Percentiles rank a stretch among this genome's conserved stretches.
These are phyloP conservation scores for Ficedula albicollis DNA, from an alignment of 2,797 vertebrate genomes.

Conservation along the genomic window DNA sequence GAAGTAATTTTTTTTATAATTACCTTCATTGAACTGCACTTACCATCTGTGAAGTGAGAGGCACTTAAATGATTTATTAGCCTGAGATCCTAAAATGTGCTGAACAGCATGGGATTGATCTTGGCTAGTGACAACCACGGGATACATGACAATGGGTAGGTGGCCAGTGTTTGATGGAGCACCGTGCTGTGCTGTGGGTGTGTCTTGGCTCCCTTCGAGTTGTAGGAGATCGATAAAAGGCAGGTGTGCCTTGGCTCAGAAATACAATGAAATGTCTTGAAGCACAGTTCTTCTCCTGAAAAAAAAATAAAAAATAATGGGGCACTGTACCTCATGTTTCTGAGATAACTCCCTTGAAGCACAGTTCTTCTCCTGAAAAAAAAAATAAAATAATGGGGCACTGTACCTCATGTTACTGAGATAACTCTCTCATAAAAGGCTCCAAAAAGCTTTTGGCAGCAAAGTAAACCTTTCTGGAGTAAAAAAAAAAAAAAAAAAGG, in stretches of 20 bases:
- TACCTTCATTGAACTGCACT: slow-evolving; percentile 79
- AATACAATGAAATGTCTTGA: slow-evolving; percentile 22
- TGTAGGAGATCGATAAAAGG: slow-evolving; percentile 31
- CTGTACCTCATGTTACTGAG: slow-evolving; percentile 15
- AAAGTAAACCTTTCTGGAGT: background rate
- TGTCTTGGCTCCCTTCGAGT: slow-evolving; percentile 29
- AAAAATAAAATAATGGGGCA: background rate
- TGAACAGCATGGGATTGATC: slow-evolving; percentile 64
- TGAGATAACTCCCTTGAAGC: background rate
- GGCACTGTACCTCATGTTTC: background rate
- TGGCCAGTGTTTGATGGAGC: slow-evolving; percentile 51
- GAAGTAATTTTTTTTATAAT: slow-evolving; percentile 81
- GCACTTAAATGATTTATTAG: slow-evolving; percentile 76
- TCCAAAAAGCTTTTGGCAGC: background rate
- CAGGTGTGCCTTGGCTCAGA: slow-evolving; percentile 33
- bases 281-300: background rate
- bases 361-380: background rate
- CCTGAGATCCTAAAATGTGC: slow-evolving; percentile 58
- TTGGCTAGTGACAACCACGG: slow-evolving; percentile 57
- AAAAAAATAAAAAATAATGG: background rate
- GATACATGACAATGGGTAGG: slow-evolving; percentile 26
- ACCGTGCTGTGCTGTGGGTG: background rate
- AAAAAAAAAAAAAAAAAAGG: background rate
- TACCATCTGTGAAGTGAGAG: slow-evolving; percentile 71
- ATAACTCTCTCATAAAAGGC: background rate